Percentiles rank a stretch among this genome's conserved stretches.
Evolutionary conservation across 2,888 invertebrate genomes (phyloP).

Genomic region (Lepeophtheirus nordmannii): DNA sequence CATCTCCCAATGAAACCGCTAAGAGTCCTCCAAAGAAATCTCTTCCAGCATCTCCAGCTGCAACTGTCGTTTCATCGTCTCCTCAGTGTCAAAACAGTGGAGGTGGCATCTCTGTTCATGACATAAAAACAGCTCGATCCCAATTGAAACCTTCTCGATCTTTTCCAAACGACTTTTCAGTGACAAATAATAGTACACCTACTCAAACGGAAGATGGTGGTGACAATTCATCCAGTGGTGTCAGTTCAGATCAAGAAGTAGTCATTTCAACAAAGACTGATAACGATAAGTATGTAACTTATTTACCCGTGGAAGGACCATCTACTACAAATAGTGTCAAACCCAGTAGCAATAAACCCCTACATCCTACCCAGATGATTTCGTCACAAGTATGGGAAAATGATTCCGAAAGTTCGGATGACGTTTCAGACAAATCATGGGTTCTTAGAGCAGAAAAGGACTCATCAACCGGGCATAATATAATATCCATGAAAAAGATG

Average conservation of each 20-base stretch:
- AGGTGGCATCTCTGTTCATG: not conserved
- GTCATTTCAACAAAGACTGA: slow-evolving; percentile 31
- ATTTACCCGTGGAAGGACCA: slow-evolving; percentile 37
- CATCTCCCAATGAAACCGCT: not conserved
- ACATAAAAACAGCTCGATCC: slow-evolving; percentile 31
- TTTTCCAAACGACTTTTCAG: slow-evolving; percentile 58
- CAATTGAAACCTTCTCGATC: slow-evolving; percentile 71
- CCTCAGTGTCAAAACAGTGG: not conserved
- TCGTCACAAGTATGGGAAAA: slow-evolving; percentile 16
- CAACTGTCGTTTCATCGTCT: not conserved
- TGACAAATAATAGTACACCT: not conserved
- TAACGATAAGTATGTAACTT: slow-evolving; percentile 30
- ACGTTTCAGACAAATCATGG: slow-evolving; percentile 28
- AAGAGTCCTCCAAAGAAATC: not conserved
- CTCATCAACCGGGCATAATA: not conserved
- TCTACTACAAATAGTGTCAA: slow-evolving; percentile 20
- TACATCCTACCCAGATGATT: not conserved
- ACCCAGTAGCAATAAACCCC: not conserved
- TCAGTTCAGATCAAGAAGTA: slow-evolving; percentile 66
- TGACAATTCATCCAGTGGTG: slow-evolving; percentile 73
- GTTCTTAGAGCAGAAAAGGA: slow-evolving; percentile 27
- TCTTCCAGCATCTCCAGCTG: not conserved
- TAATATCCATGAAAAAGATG: slow-evolving; percentile 20
- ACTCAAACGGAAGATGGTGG: slow-evolving; percentile 46
- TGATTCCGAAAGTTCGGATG: slow-evolving; percentile 29